phyloP scores from a whole-genome alignment of 2,797 vertebrate genomes.

The Anguilla marmorata region DNA sequence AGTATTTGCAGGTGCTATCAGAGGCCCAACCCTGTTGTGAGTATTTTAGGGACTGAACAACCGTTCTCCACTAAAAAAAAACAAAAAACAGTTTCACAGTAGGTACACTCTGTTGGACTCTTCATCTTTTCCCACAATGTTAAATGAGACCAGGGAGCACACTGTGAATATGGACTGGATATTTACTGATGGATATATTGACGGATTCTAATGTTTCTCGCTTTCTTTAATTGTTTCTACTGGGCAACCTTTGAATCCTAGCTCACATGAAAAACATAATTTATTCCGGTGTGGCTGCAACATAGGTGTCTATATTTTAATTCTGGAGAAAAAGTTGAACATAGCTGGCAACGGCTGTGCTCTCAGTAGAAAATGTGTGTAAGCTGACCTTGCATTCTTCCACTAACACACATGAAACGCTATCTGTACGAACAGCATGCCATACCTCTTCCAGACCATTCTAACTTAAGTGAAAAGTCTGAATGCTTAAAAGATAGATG shows the following conservation, averaged over 20 bases:
- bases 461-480: conserved; percentile 19
- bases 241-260: background rate
- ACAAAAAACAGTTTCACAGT: background rate
- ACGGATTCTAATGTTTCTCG: background rate
- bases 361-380: background rate
- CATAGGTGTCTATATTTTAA: background rate
- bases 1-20: conserved; percentile 82
- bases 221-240: background rate
- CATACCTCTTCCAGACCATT: background rate
- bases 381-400: background rate
- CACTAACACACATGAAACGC: background rate
- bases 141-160: background rate
- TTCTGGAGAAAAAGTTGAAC: background rate
- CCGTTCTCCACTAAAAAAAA: background rate
- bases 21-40: conserved; percentile 89
- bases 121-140: background rate
- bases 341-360: background rate
- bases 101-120: background rate
- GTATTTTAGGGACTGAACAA: conserved; percentile 57
- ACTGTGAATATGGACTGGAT: background rate
- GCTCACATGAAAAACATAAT: background rate
- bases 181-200: background rate
- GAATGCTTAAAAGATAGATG: background rate
- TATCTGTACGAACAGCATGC: background rate
- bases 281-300: background rate